Percentiles rank a stretch among this genome's conserved stretches.
Evolutionary conservation across 2,888 invertebrate genomes (phyloP).

Genomic region (Hanleya hanleyi): DNA sequence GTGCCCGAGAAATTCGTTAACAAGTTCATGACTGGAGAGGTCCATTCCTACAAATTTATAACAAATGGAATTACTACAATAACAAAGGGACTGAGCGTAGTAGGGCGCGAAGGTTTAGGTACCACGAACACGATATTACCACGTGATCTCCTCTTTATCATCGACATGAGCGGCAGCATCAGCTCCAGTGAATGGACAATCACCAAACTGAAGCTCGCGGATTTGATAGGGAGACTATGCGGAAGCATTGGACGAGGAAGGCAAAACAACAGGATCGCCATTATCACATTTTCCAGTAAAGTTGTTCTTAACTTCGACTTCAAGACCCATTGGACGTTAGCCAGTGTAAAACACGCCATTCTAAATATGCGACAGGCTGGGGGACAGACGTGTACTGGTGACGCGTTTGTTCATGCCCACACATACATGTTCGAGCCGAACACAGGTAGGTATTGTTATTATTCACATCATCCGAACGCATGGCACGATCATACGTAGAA

Average conservation of each 20-base stretch:
- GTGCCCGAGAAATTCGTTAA: too few relatives aligned
- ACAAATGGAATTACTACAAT: too few relatives aligned
- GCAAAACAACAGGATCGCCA: not conserved
- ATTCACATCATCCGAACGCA: too few relatives aligned
- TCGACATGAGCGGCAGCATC: constrained; percentile 2
- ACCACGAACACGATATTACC: too few relatives aligned
- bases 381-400: not conserved
- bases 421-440: not conserved
- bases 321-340: not conserved
- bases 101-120: too few relatives aligned
- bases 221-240: not conserved
- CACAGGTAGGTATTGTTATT: too few relatives aligned
- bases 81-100: too few relatives aligned
- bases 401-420: not conserved
- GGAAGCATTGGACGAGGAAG: not conserved
- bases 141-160: not conserved
- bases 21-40: too few relatives aligned
- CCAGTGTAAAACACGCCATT: not conserved
- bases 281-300: not conserved
- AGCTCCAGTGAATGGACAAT: not conserved
- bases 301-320: constrained; percentile 1
- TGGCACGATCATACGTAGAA: too few relatives aligned
- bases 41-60: too few relatives aligned
- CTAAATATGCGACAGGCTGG: not conserved
- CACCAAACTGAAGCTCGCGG: not conserved